Percentiles rank a stretch among this genome's conserved stretches.
These are phyloP conservation scores for Rhynchonycteris naso DNA, from an alignment of 2,797 vertebrate species.

Conservation along the genomic window DNA sequence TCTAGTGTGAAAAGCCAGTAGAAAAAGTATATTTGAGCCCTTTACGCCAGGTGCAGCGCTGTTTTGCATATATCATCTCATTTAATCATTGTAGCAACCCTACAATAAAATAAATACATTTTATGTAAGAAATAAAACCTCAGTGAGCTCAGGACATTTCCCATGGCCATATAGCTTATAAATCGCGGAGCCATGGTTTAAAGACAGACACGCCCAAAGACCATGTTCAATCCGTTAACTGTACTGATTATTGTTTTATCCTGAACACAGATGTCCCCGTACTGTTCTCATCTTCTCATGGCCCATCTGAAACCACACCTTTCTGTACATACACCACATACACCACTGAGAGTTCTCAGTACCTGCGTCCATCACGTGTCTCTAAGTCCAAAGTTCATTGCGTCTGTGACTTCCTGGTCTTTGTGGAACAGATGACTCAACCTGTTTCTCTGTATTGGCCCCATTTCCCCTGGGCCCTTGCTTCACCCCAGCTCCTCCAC, in stretches of 20 bases:
- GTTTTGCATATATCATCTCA: not conserved
- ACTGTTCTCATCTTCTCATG: not conserved
- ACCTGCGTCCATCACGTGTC: not conserved
- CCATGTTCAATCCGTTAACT: not conserved
- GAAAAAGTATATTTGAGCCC: not conserved
- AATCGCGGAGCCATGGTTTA: not conserved
- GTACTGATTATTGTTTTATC: not conserved
- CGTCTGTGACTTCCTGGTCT: not conserved
- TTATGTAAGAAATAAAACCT: not conserved
- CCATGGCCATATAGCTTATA: not conserved
- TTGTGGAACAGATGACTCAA: not conserved
- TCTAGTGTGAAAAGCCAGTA: not conserved
- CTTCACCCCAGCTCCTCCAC: not conserved
- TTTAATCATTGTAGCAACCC: not conserved
- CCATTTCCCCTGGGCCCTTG: not conserved
- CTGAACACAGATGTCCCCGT: not conserved
- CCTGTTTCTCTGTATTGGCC: not conserved
- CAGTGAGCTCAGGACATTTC: not conserved
- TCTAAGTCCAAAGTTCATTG: not conserved
- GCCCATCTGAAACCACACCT: not conserved
- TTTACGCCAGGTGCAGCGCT: not conserved
- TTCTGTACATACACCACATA: not conserved
- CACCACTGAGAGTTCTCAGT: not conserved
- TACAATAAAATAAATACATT: not conserved
- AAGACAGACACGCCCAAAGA: not conserved